Evolutionary conservation across 2,113 vertebrate species (phyloP).

Genomic region (Phaethornis superciliosus): DNA sequence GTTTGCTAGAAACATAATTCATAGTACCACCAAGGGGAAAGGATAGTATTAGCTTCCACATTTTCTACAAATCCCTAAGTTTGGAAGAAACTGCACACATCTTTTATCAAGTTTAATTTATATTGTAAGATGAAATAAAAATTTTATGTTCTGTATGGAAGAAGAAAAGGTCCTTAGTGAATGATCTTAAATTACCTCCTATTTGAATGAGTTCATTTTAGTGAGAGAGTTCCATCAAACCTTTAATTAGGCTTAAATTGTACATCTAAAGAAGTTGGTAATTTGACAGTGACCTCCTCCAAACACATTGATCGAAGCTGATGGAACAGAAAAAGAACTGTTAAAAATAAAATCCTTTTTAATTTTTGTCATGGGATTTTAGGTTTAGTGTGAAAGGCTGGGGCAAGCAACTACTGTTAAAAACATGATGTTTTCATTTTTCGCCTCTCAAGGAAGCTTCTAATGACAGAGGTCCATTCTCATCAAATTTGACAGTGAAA

Average conservation of each 20-base stretch:
- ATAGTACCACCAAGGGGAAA: neutral
- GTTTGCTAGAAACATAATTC: neutral
- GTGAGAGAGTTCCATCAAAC: constrained; percentile 72
- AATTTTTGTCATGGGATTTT: constrained; percentile 12
- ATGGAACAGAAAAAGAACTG: constrained; percentile 60
- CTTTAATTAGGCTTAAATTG: constrained; percentile 79
- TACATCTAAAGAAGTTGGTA: constrained; percentile 68
- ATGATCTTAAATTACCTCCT: constrained; percentile 75
- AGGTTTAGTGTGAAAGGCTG: constrained; percentile 17
- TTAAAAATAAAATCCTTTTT: constrained; percentile 67
- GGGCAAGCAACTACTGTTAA: neutral
- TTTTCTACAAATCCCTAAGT: constrained; percentile 16
- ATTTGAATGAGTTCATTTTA: constrained; percentile 77
- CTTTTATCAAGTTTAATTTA: constrained; percentile 75
- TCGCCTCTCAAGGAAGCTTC: constrained; percentile 2
- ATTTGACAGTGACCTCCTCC: constrained; percentile 73
- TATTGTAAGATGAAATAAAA: constrained; percentile 74
- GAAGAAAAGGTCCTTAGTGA: constrained; percentile 66
- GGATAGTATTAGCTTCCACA: neutral
- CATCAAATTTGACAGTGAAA: neutral
- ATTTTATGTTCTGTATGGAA: constrained; percentile 64
- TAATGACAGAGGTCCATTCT: neutral
- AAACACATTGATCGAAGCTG: constrained; percentile 57
- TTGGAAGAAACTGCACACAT: neutral
- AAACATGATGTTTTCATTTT: constrained; percentile 17